Percentiles rank a stretch among this genome's conserved stretches.
Evolutionary conservation across 1,140 invertebrate genomes (phyloP).

Genomic region (Trichogramma pretiosum): DNA sequence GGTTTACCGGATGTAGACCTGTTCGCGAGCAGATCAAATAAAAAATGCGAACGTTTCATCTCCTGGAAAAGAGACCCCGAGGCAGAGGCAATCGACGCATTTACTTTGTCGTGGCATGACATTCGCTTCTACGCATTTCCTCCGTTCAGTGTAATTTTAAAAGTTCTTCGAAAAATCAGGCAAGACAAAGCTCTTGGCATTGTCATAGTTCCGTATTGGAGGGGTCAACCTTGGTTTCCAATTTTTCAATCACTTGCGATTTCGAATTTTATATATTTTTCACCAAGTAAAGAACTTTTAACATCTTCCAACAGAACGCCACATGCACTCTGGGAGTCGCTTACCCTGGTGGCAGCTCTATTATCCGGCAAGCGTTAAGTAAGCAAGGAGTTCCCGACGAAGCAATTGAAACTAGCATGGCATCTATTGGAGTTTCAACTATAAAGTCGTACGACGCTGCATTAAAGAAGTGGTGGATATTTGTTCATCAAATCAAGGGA

Average conservation of each 20-base stretch:
- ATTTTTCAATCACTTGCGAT: too few species aligned
- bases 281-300: slow-evolving; percentile 1
- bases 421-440: too few species aligned
- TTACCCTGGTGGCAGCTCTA: too few species aligned
- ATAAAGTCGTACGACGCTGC: too few species aligned
- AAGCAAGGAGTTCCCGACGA: too few species aligned
- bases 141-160: slow-evolving; percentile 8
- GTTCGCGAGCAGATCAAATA: slow-evolving; percentile 21
- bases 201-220: slow-evolving; percentile 9
- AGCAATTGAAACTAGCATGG: too few species aligned
- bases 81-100: slow-evolving; percentile 17
- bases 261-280: not conserved
- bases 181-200: slow-evolving; percentile 6
- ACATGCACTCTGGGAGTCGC: slow-evolving; percentile 1
- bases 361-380: too few species aligned
- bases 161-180: slow-evolving; percentile 6
- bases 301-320: slow-evolving; percentile 1
- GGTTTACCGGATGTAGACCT: slow-evolving; percentile 20
- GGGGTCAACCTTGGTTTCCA: too few species aligned
- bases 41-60: slow-evolving; percentile 20
- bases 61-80: slow-evolving; percentile 21
- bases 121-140: slow-evolving; percentile 9
- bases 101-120: slow-evolving; percentile 14
- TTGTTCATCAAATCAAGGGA: too few species aligned
- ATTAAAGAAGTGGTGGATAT: too few species aligned